Base-by-base conservation (phyloP, 2,888 invertebrate species). In the Meandrusa payeni region DNA sequence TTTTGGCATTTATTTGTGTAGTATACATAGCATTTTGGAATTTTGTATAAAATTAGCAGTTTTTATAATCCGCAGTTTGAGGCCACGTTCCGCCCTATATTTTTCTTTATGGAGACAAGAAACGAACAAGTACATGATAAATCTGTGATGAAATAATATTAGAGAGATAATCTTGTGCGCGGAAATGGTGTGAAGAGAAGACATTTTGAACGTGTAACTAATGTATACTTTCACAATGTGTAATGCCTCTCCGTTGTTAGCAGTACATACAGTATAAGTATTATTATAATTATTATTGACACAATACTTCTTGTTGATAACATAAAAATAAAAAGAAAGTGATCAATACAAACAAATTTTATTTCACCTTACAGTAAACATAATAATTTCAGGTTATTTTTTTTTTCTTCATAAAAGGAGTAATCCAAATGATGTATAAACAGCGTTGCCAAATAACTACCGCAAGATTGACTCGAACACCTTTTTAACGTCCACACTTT, bases 121-220 rank as follows among this genome's bases (percentile, higher is more conserved):
- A 78, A 77, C 64, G 55, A 74, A 71, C 64, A 80, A 85, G 85
- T 86, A 86, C 86, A 86, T 77, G 71, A 74, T 70, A 61, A 69
- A 81, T 77, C 86, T 86, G 86, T 86, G 86, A 86, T 86, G 74
- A 76, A 75, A 70, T 78, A 76, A 68, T 76, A 69, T 76, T 74
- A 79, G 75, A 67, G 70, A 67, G 65, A 68, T 62, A 57, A 61
- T 58, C 64, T 69, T 69, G 71, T 57, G 62, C 55, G 70, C 67
- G 71, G 69, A 66, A 65, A 59, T 61, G 59, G 64, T 64, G 64
- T 62, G 65, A 69, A 71, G 64, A 63, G 27, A 51, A 59, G 56
- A 57, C 55, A 59, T 69, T 64, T 62, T 61, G 58, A 59, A 63
- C 34, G 57, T 64, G 61, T 69, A 72, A 70, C 63, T 70, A 66